Percentiles rank a stretch among this genome's conserved stretches.
Evolutionary conservation across 2,113 vertebrate genomes (phyloP).

Genomic region (Pogona vitticeps): DNA sequence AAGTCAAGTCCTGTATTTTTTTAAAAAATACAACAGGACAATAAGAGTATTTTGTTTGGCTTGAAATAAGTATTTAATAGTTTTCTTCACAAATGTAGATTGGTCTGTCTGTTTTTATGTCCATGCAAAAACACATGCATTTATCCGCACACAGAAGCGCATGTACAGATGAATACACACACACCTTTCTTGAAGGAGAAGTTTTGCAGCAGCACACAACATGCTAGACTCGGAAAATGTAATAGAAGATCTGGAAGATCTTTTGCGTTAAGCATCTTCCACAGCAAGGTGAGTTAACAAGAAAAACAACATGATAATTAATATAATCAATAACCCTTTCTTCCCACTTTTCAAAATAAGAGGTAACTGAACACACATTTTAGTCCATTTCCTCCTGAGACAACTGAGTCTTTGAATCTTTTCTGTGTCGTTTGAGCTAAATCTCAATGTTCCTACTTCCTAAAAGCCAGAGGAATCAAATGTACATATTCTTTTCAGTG

Average conservation of each 20-base stretch:
- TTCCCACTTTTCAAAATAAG: not conserved
- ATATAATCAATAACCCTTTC: too few species aligned
- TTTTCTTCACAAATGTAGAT: not conserved
- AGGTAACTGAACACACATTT: not conserved
- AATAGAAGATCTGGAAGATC: conserved; percentile 42
- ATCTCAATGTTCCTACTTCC: not conserved
- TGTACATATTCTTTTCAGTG: not conserved
- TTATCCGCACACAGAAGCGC: too few species aligned
- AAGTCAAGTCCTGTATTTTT: conserved; percentile 17
- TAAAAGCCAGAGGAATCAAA: not conserved
- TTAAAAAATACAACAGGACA: conserved; percentile 13
- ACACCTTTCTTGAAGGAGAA: conserved; percentile 18
- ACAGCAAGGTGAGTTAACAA: not conserved
- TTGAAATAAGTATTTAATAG: rapidly evolving
- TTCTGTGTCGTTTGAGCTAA: not conserved
- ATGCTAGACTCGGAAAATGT: not conserved
- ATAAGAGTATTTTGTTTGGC: conserved; percentile 20
- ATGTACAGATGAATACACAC: not conserved
- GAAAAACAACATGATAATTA: not conserved
- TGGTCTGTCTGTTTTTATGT: too few species aligned
- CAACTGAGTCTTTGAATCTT: not conserved
- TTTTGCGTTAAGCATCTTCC: conserved; percentile 35
- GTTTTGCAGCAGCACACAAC: conserved; percentile 34
- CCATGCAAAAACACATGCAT: not conserved
- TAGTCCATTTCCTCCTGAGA: not conserved